These are phyloP conservation scores for Andrena dorsata DNA, from an alignment of 2,888 invertebrate species.

Conservation along the genomic window DNA sequence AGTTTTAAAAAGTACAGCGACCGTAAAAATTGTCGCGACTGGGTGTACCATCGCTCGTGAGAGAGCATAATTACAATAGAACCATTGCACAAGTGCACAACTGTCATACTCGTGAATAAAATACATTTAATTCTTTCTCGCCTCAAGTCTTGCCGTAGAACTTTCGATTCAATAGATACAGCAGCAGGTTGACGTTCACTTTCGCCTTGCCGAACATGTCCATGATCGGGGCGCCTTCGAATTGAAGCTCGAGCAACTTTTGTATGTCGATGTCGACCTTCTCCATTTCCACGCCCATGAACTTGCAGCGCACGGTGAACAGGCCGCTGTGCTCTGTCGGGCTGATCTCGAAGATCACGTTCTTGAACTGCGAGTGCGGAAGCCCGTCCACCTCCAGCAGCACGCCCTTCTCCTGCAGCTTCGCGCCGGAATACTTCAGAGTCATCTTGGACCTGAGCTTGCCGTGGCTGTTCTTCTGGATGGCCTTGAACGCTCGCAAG, in stretches of 20 bases:
- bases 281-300: constrained; percentile 92
- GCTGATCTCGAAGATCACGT: constrained; percentile 90
- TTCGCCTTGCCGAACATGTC: constrained; percentile 92
- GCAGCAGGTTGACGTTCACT: constrained; percentile 91
- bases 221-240: constrained; percentile 91
- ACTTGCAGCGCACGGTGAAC: constrained; percentile 90
- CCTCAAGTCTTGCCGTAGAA: constrained; percentile 88
- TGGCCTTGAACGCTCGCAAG: constrained; percentile 86
- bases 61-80: constrained; percentile 29
- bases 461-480: constrained; percentile 76
- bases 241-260: constrained; percentile 91
- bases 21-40: background rate
- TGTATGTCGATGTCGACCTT: constrained; percentile 90
- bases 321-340: constrained; percentile 89
- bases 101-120: constrained; percentile 12
- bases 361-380: constrained; percentile 89
- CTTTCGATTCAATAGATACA: constrained; percentile 91
- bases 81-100: constrained; percentile 53
- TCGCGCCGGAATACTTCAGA: constrained; percentile 89
- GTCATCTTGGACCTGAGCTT: constrained; percentile 88
- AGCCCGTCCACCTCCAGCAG: constrained; percentile 90
- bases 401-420: constrained; percentile 90
- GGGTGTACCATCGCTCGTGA: background rate
- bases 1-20: constrained; percentile 9
- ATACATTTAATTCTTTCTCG: constrained; percentile 1